Evolutionary conservation across 2,113 vertebrate species (phyloP).

Genomic region (Reinhardtius hippoglossoides): DNA sequence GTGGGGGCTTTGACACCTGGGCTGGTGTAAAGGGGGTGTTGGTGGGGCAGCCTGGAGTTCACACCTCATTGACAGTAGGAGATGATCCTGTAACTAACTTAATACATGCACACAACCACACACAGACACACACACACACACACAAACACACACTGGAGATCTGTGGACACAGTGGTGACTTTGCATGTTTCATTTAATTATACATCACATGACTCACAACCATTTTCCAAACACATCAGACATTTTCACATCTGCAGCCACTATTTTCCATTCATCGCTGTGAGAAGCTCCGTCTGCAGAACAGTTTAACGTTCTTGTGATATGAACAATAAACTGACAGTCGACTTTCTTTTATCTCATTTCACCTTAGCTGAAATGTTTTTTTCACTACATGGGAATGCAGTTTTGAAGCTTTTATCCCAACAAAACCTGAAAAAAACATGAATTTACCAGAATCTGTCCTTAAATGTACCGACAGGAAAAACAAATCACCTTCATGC

Average conservation of each 20-base stretch:
- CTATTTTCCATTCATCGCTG: too few species aligned
- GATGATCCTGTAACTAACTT: conserved; percentile 73
- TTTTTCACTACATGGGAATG: too few species aligned
- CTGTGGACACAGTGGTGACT: neutral
- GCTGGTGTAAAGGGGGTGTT: conserved; percentile 62
- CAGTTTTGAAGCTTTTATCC: too few species aligned
- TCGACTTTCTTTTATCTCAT: too few species aligned
- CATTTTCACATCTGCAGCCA: neutral
- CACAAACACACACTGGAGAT: neutral
- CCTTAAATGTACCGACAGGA: neutral
- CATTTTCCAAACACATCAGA: conserved; percentile 5
- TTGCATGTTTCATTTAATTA: too few species aligned
- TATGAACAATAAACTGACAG: too few species aligned
- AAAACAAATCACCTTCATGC: neutral
- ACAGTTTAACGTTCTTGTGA: too few species aligned
- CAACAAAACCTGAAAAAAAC: neutral
- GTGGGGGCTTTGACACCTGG: conserved; percentile 77
- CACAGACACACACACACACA: neutral
- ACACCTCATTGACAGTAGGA: conserved; percentile 76
- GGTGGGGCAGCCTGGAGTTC: conserved; percentile 70
- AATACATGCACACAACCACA: conserved; percentile 41
- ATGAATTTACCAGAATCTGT: too few species aligned
- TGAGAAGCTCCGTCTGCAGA: too few species aligned
- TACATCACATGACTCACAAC: too few species aligned
- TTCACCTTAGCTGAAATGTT: too few species aligned